Base-by-base conservation (phyloP, 1,140 invertebrate species). In the Pogonomyrmex californicus region DNA sequence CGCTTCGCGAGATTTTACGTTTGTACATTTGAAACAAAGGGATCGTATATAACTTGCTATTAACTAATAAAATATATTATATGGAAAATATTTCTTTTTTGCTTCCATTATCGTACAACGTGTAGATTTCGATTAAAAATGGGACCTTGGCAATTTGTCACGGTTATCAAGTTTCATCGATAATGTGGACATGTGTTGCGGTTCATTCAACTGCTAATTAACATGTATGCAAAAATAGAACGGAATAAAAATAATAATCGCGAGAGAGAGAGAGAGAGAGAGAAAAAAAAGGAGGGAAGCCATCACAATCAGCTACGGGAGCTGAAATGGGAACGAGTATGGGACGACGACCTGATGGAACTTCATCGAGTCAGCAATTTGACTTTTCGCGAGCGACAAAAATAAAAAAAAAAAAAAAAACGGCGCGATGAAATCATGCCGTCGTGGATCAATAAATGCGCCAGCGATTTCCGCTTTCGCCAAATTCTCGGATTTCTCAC, bases 171-270 rank as follows among this genome's bases (percentile, higher is more conserved):
- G 17, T 33, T 51, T 38, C 7, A 23, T 41, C 60, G 12, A 58
- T 60, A 44, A 49, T 23, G 7, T n/a, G 12, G 6, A 85, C n/a
- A 17, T 38, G 36, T 58, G 38, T 71, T 23, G 49, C 38, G 44
- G 10, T 38, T 41, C 12, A 44, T 58, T 81, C 38, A 4, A 60
- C 17, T 23, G 49, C 54, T 49, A 73, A 75, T 73, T 70, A 70
- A 2, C 12, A 44, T 30, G 5, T 5, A 7, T 14, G 44, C 23
- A 9, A 4, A 47, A 79, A 81, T 79, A 14, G 51, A 23, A 81
- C 10, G 9, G 73, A 86, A 81, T 30, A 66, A 66, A 41, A 56
- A 79, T 41, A 88, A 92, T 87, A 88, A 87, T 75, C 75, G 36
- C 14, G 23, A 58, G 65, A 30, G 23, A 62, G 33, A n/a, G n/a